Percentiles rank a stretch among this genome's conserved stretches.
phyloP scores from a whole-genome alignment of 1,140 invertebrate genomes.

The Delia radicum region DNA sequence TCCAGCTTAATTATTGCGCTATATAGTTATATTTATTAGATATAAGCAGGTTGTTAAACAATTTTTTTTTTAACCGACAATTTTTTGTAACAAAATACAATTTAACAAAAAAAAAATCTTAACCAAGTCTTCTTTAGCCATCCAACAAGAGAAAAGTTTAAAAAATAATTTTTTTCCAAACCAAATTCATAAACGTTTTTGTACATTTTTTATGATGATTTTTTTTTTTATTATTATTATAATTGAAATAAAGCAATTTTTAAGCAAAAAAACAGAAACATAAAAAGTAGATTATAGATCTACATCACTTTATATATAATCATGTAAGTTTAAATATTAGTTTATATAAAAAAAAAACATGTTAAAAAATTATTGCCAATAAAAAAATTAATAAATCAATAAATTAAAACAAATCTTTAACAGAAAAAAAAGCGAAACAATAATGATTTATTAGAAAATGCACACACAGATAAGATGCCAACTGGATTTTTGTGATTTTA shows the following conservation, averaged over 20 bases:
- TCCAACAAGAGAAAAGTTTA: not conserved
- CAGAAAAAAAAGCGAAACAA: conserved; percentile 45
- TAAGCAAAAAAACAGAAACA: not conserved
- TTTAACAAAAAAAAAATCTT: not conserved
- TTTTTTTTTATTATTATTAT: not conserved
- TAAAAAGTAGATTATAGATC: not conserved
- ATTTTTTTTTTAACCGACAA: not conserved
- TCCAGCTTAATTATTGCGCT: not conserved
- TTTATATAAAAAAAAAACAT: not conserved
- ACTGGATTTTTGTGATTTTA: too few species aligned
- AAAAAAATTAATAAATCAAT: not conserved
- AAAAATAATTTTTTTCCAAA: not conserved
- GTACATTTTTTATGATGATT: not conserved
- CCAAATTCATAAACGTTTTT: not conserved
- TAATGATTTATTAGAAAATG: too few species aligned
- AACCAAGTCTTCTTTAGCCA: not conserved
- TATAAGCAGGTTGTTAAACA: not conserved
- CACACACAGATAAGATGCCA: too few species aligned
- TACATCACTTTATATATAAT: not conserved
- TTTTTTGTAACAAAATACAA: not conserved
- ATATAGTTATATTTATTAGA: not conserved
- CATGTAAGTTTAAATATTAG: not conserved
- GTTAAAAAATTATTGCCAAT: conserved; percentile 5
- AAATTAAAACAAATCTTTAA: not conserved
- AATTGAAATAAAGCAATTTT: not conserved